Percentiles rank a stretch among this genome's conserved stretches.
Conservation (phyloP, 2,797 vertebrate species). For the Trematomus bernacchii region DNA sequence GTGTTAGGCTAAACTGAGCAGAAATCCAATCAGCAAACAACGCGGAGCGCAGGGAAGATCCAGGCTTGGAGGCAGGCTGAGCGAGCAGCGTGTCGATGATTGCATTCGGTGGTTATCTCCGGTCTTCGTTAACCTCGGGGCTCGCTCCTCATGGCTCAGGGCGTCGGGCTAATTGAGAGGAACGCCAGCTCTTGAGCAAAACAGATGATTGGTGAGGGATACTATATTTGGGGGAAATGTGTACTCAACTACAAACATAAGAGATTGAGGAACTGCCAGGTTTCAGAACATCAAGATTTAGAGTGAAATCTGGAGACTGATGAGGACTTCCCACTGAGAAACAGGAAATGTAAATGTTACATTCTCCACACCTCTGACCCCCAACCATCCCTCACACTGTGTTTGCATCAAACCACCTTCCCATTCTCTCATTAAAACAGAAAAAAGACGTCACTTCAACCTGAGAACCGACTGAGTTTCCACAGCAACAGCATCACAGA, state of each 20-base stretch:
- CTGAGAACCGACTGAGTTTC: conserved; percentile 67
- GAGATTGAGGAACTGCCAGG: conserved; percentile 28
- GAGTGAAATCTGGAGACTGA: conserved; percentile 12
- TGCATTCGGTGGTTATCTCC: conserved; percentile 77
- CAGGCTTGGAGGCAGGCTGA: conserved; percentile 57
- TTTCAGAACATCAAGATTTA: conserved; percentile 5
- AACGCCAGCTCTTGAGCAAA: conserved; percentile 50
- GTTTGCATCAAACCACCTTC: conserved; percentile 47
- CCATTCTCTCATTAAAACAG: conserved; percentile 69
- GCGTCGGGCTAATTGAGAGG: conserved; percentile 77
- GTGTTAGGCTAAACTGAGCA: conserved; percentile 80
- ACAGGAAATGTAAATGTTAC: conserved; percentile 28
- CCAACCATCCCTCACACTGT: conserved; percentile 16
- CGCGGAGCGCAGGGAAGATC: conserved; percentile 51
- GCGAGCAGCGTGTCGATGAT: conserved; percentile 65
- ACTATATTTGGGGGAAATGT: conserved; percentile 52
- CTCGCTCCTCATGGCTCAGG: conserved; percentile 64
- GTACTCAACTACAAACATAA: conserved; percentile 46
- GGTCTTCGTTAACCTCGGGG: conserved; percentile 76
- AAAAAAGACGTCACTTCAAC: conserved; percentile 59
- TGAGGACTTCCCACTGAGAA: conserved; percentile 12
- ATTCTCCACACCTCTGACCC: conserved; percentile 50
- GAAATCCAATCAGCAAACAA: conserved; percentile 83
- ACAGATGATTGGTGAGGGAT: conserved; percentile 55
- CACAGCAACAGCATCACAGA: conserved; percentile 79